Evolutionary conservation across 2,888 invertebrate species (phyloP), one percentile per base, ranked within the genome.

Genomic region (Exocentrus adspersus): DNA sequence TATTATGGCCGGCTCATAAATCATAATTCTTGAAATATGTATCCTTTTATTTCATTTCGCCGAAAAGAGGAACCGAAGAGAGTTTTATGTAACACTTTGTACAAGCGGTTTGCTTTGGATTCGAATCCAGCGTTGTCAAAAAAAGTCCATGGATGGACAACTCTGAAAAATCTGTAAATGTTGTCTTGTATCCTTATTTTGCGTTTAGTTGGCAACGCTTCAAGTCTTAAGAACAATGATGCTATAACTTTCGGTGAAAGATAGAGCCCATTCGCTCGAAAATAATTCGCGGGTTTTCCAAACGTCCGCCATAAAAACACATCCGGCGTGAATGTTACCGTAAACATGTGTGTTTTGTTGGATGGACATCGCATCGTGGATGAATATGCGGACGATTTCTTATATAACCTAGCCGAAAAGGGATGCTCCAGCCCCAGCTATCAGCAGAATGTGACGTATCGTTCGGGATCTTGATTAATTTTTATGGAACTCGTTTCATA

Each of bases 221-320:
- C 37, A 1, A 12, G 37, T 12, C 37, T 37, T 48, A 6, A 42
- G 30, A 48, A 60, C 19, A 42, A 42, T 28, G 43, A 60, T 42
- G 60, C 51, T 37, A 30, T 24, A 60, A 42, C 60, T 51, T 60
- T 45, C 24, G 42, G 60, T 60, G 53, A 60, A 60, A 32, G 48
- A 50, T 45, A 37, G 20, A 19, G 62, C 19, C 46, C 75, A 69
- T 45, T 69, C 71, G 70, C 54, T 61, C 62, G 74, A 72, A 72
- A 73, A 72, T 75, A 74, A 75, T 76, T 74, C 71, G 72, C 74
- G 74, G 72, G 68, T 69, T 76, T 77, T 75, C 68, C 69, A 69
- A 73, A 73, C 71, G 69, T 54, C 62, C 58, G 58, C 67, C 71
- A 73, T 76, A 77, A 77, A 77, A 75, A 72, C 72, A 70, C 71